phyloP scores from a whole-genome alignment of 2,888 invertebrate genomes.

The Neoaliturus tenellus region DNA sequence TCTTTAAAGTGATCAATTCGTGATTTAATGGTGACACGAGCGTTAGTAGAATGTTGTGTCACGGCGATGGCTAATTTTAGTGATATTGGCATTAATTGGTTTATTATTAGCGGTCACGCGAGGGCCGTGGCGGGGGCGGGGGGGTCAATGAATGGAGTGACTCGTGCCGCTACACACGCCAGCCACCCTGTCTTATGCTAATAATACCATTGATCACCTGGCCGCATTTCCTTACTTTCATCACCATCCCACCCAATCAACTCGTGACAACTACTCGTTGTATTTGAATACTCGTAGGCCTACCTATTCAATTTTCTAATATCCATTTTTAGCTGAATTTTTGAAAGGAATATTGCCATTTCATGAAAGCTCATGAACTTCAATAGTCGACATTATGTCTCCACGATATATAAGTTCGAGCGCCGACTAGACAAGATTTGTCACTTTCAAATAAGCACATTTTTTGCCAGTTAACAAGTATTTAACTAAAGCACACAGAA shows the following conservation, averaged over 20 bases:
- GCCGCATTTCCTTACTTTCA: not conserved
- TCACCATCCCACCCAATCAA: not conserved
- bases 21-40: not conserved
- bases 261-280: too few relatives aligned
- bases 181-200: not conserved
- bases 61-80: not conserved
- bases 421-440: too few relatives aligned
- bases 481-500: too few relatives aligned
- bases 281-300: too few relatives aligned
- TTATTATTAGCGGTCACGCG: constrained; percentile 20
- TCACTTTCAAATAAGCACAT: too few relatives aligned
- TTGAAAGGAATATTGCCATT: too few relatives aligned
- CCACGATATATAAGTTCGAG: too few relatives aligned
- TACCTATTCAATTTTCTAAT: too few relatives aligned
- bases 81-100: not conserved
- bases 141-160: constrained; percentile 21
- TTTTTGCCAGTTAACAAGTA: too few relatives aligned
- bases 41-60: not conserved
- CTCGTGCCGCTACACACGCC: not conserved
- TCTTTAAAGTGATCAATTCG: not conserved
- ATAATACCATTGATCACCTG: constrained; percentile 10
- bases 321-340: too few relatives aligned
- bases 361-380: too few relatives aligned
- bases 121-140: not conserved
- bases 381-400: too few relatives aligned